These are phyloP conservation scores for Muschampia plurimacula DNA, from an alignment of 2,888 invertebrate species.

Conservation along the genomic window DNA sequence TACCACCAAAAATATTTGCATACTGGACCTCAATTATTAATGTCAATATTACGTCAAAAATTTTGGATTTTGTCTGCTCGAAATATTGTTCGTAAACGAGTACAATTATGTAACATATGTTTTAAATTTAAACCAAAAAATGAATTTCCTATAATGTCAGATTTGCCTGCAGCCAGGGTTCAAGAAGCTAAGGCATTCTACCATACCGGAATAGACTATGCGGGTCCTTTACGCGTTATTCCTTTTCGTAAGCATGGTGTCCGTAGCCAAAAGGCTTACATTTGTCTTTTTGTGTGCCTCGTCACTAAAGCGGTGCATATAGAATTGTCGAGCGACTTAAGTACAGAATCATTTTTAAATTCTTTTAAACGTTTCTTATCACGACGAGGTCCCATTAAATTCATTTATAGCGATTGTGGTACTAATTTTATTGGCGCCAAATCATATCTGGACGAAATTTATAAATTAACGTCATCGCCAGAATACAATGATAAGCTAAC, in stretches of 20 bases:
- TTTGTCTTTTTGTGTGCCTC: slow-evolving; percentile 41
- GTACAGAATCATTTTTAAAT: slow-evolving; percentile 45
- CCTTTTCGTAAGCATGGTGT: slow-evolving; percentile 26
- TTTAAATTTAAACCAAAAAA: slow-evolving; percentile 42
- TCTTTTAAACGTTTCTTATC: slow-evolving; percentile 41
- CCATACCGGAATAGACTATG: slow-evolving; percentile 35
- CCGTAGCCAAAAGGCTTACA: slow-evolving; percentile 39
- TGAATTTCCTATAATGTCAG: slow-evolving; percentile 18
- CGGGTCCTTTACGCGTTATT: slow-evolving; percentile 31
- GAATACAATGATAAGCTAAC: slow-evolving; percentile 4
- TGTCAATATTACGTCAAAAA: slow-evolving; percentile 42
- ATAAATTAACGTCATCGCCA: slow-evolving; percentile 8
- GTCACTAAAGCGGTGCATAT: slow-evolving; percentile 45
- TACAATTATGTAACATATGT: slow-evolving; percentile 34
- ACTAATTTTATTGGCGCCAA: slow-evolving; percentile 43
- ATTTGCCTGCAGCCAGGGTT: slow-evolving; percentile 11
- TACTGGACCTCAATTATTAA: slow-evolving; percentile 8
- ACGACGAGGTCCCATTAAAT: slow-evolving; percentile 39
- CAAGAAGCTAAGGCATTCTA: slow-evolving; percentile 27
- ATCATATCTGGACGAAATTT: slow-evolving; percentile 18
- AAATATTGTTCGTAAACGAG: slow-evolving; percentile 31
- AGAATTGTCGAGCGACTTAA: slow-evolving; percentile 47
- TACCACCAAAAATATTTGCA: slow-evolving; percentile 33
- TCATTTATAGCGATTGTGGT: slow-evolving; percentile 43
- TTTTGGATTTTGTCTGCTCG: slow-evolving; percentile 46